Evolutionary conservation across 2,797 vertebrate species (phyloP).

Genomic region (Sebastes hubbsi): DNA sequence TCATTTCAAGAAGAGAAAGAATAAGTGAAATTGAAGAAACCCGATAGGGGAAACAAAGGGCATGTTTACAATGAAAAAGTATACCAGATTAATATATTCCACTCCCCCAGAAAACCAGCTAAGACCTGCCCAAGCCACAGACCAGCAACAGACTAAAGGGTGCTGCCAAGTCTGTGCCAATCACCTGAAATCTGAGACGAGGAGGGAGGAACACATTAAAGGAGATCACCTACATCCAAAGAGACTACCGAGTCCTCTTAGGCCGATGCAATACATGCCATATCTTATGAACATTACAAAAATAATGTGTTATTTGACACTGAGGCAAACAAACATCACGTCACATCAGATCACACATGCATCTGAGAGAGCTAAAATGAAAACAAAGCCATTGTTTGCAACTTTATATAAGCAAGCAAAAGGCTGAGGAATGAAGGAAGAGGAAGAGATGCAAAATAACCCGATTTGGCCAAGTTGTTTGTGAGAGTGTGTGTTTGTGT

Average conservation of each 20-base stretch:
- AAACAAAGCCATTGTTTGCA: slow-evolving; percentile 3
- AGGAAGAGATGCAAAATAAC: slow-evolving; percentile 11
- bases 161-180: neutral
- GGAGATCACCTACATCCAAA: neutral
- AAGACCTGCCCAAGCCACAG: neutral
- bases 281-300: neutral
- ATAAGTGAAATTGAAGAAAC: neutral
- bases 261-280: neutral
- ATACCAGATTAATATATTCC: neutral
- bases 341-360: neutral
- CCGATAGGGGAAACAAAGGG: neutral
- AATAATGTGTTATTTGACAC: neutral
- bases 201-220: neutral
- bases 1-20: neutral
- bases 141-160: neutral
- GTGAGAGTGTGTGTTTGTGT: neutral
- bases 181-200: neutral
- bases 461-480: neutral
- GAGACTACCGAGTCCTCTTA: neutral
- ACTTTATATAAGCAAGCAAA: neutral
- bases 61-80: neutral
- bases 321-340: neutral
- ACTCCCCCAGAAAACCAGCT: neutral
- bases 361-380: neutral
- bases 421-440: slow-evolving; percentile 37